phyloP scores from a whole-genome alignment of 2,113 vertebrate genomes.

The Semnornis frantzii region DNA sequence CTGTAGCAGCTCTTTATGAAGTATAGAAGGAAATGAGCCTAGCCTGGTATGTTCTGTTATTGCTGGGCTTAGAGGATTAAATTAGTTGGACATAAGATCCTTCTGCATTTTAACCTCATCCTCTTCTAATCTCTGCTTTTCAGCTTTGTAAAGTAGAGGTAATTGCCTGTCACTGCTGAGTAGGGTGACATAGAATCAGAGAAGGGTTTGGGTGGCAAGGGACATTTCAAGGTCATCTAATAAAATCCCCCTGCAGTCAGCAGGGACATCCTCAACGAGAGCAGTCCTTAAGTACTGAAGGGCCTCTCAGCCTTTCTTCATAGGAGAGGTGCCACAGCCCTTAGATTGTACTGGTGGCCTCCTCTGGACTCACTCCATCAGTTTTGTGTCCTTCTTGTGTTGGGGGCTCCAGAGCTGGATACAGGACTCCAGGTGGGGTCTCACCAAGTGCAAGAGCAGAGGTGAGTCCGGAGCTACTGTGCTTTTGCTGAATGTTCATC shows the following conservation, averaged over 20 bases:
- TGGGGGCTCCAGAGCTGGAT: no score
- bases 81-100: background rate
- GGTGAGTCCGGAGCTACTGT: background rate
- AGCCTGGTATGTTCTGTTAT: background rate
- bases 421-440: no score
- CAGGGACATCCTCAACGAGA: no score
- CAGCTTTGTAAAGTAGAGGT: background rate
- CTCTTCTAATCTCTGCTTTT: constrained; percentile 4
- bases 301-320: no score
- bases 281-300: no score
- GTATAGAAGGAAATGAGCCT: background rate
- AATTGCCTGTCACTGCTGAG: background rate
- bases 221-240: no score
- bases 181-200: background rate
- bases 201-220: background rate
- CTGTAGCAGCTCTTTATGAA: background rate
- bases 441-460: no score
- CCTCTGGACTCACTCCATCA: no score
- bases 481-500: background rate
- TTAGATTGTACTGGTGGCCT: no score
- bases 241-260: no score
- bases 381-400: no score
- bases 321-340: no score
- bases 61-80: background rate
- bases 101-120: constrained; percentile 9